Base-by-base conservation (phyloP, 2,888 invertebrate genomes). In the Drosophila quinaria region DNA sequence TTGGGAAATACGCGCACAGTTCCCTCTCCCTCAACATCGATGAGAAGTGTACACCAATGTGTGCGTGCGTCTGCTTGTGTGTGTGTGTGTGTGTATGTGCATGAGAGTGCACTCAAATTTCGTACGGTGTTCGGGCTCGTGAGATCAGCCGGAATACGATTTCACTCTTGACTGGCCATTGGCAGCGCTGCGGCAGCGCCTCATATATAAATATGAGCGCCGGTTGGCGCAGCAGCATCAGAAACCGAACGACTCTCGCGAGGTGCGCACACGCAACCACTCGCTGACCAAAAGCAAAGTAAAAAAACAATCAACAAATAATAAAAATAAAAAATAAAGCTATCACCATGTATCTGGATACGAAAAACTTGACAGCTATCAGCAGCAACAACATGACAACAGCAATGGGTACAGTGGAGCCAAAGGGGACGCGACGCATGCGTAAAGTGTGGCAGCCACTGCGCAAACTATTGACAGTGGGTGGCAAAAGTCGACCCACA, bases 151-250 rank as follows among this genome's bases (percentile, higher is more conserved):
- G 90, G 90, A 82, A 86, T 84, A 87, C 86, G 90, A 89, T 86
- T 90, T 81, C 80, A 87, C 88, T 87, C 79, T 85, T 89, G 81
- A 86, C 84, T 83, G 88, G 65, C 83, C 89, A 89, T 68, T 66
- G 89, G 79, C 81, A 80, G 87, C 76, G 80, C 80, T 70, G 88
- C 90, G 72, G 72, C 72, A 70, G 78, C 70, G 79, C 63, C 79
- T 79, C 80, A 89, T 86, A 87, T 92, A 92, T 92, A 92, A 92
- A 92, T 92, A 87, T 88, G 90, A 90, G 90, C 84, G 89, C 80
- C 90, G 85, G 80, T 79, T 80, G 85, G 77, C 81, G 86, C 86
- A 90, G 85, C 91, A 91, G 91, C 92, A 92, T 92, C 92, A 92
- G 92, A 92, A 87, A 89, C 88, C 81, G 83, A 88, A 74, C 88